A percentile compares a stretch with the other conserved stretches of the same genome.
Evolutionary conservation across 64 coral and sea anemone genomes (phyloP).

Genomic region (Montipora efflorescens): DNA sequence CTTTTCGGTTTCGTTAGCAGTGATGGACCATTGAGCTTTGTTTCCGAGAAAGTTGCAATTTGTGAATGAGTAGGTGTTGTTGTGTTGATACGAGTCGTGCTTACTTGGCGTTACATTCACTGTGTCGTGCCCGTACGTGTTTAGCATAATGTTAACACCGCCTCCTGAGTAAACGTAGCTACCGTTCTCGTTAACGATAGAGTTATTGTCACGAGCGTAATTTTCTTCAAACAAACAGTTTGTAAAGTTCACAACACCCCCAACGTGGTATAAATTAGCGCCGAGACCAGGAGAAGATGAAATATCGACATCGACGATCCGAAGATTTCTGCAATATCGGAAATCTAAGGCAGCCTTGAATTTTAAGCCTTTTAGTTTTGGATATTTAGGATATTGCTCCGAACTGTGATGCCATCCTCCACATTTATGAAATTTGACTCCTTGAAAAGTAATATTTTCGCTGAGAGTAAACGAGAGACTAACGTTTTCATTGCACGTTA

Average conservation of each 20-base stretch:
- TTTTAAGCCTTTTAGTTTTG: slow-evolving; percentile 23
- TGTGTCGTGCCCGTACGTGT: slow-evolving; percentile 21
- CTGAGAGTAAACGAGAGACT: slow-evolving; percentile 74
- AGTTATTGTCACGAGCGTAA: slow-evolving; percentile 5
- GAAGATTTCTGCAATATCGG: slow-evolving; percentile 72
- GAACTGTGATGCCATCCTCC: slow-evolving; percentile 76
- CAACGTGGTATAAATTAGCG: slow-evolving; percentile 75
- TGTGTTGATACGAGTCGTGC: slow-evolving; percentile 64
- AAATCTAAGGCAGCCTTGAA: slow-evolving; percentile 79
- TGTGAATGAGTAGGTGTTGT: slow-evolving; percentile 62
- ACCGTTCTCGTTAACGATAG: background rate
- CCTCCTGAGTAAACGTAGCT: slow-evolving; percentile 72
- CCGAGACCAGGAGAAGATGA: slow-evolving; percentile 67
- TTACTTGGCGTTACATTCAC: slow-evolving; percentile 29
- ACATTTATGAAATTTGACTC: slow-evolving; percentile 62
- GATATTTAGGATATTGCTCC: slow-evolving; percentile 1
- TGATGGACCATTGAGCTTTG: slow-evolving; percentile 26
- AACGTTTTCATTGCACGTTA: slow-evolving; percentile 62
- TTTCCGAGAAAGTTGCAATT: slow-evolving; percentile 74
- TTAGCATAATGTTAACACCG: slow-evolving; percentile 69
- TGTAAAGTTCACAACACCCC: slow-evolving; percentile 60
- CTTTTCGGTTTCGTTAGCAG: slow-evolving; percentile 20
- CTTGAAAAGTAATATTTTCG: slow-evolving; percentile 55
- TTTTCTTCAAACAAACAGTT: slow-evolving; percentile 69
- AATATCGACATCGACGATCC: slow-evolving; percentile 58